Percentiles rank a stretch among this genome's conserved stretches.
Conservation (phyloP, 1,140 invertebrate species). For the Coboldia fuscipes region DNA sequence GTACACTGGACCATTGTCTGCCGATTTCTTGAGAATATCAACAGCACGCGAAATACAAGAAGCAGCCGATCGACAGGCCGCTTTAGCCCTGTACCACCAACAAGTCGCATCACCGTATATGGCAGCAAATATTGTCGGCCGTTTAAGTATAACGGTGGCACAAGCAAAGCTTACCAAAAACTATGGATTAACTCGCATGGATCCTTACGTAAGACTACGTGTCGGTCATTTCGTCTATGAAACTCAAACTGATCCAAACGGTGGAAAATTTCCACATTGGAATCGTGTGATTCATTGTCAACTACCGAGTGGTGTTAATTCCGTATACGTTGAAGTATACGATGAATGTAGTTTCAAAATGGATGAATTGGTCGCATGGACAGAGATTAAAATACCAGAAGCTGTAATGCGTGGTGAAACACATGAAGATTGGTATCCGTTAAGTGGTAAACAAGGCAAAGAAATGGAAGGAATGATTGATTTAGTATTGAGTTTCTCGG, state of each 20-base stretch:
- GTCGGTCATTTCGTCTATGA: conserved; percentile 87
- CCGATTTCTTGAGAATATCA: conserved; percentile 54
- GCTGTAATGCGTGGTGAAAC: conserved; percentile 69
- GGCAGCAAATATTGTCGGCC: conserved; percentile 40
- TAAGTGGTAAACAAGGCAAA: conserved; percentile 84
- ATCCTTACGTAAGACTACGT: conserved; percentile 81
- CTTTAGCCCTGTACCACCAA: conserved; percentile 60
- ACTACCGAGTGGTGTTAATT: conserved; percentile 67
- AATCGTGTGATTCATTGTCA: conserved; percentile 33
- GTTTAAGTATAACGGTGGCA: conserved; percentile 59
- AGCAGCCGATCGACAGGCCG: conserved; percentile 57
- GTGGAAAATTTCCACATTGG: conserved; percentile 72
- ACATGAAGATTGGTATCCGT: conserved; percentile 79
- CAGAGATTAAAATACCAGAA: conserved; percentile 62
- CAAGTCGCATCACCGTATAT: conserved; percentile 20
- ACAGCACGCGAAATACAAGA: conserved; percentile 36
- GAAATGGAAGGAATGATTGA: conserved; percentile 75
- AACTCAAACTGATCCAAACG: conserved; percentile 75
- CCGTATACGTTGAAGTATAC: conserved; percentile 82
- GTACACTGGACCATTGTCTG: conserved; percentile 56
- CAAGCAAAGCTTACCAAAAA: conserved; percentile 88
- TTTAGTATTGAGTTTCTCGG: conserved; percentile 51
- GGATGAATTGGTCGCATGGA: conserved; percentile 89
- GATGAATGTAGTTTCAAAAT: conserved; percentile 92
- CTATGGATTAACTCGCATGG: conserved; percentile 91